A percentile compares a stretch with the other conserved stretches of the same genome.
Evolutionary conservation across 2,797 vertebrate species (phyloP).

Genomic region (Sebastes oblongus): DNA sequence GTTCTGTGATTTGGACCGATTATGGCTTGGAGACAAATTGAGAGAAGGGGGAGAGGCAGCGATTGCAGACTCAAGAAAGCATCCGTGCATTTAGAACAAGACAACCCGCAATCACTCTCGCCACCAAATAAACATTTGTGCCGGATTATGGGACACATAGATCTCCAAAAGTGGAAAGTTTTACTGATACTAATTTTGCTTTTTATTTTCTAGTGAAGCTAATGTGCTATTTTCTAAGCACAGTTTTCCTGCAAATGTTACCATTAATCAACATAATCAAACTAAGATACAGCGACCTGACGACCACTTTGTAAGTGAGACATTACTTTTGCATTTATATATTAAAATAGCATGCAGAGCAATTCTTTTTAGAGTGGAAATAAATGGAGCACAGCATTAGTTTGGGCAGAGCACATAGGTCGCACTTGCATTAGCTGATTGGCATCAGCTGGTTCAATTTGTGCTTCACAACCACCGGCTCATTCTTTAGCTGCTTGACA

Average conservation of each 20-base stretch:
- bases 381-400: conserved; percentile 18
- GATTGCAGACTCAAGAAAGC: neutral
- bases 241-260: conserved; percentile 15
- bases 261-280: conserved; percentile 42
- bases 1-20: conserved; percentile 1
- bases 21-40: neutral
- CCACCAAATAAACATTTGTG: neutral
- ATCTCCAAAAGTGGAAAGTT: conserved; percentile 4
- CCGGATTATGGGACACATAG: neutral
- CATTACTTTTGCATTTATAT: conserved; percentile 31
- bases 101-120: neutral
- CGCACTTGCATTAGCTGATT: conserved; percentile 36
- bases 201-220: neutral
- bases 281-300: conserved; percentile 8
- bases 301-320: conserved; percentile 16
- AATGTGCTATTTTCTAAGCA: neutral
- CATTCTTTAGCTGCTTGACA: conserved; percentile 1
- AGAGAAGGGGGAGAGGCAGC: neutral
- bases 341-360: conserved; percentile 11
- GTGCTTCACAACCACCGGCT: neutral
- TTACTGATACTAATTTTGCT: neutral
- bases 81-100: neutral
- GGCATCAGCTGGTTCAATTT: neutral
- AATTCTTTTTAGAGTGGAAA: conserved; percentile 12
- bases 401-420: conserved; percentile 9